Evolutionary conservation across 1,140 invertebrate genomes (phyloP).

Genomic region (Apis florea): DNA sequence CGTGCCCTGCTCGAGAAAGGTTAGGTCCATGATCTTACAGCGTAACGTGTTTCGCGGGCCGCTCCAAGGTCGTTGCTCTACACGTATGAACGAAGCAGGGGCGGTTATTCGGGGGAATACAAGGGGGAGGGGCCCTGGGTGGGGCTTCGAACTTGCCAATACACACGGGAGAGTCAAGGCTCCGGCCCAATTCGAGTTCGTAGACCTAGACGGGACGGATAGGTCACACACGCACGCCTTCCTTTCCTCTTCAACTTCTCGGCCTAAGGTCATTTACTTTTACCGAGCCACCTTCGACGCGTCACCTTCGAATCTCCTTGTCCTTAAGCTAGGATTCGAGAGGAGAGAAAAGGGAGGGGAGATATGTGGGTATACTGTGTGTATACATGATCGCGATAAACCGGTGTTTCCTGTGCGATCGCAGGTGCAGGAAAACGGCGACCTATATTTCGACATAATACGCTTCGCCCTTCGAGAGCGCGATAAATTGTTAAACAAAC

Average conservation of each 20-base stretch:
- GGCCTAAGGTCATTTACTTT: slow-evolving; percentile 79
- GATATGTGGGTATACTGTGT: neutral
- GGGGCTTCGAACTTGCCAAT: slow-evolving; percentile 25
- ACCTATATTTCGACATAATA: slow-evolving; percentile 28
- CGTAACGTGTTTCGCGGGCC: neutral
- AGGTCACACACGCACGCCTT: slow-evolving; percentile 61
- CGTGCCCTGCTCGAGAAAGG: slow-evolving; percentile 34
- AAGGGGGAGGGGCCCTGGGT: slow-evolving; percentile 2
- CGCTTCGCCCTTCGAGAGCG: neutral
- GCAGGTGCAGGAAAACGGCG: slow-evolving; percentile 15
- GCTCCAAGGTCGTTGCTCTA: slow-evolving; percentile 48
- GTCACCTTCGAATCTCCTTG: slow-evolving; percentile 23
- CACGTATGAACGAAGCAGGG: slow-evolving; percentile 35
- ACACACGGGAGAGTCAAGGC: slow-evolving; percentile 71
- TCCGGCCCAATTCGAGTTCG: slow-evolving; percentile 75
- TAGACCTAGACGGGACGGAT: slow-evolving; percentile 70
- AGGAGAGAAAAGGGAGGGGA: neutral
- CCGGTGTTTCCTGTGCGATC: neutral
- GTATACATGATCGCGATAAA: neutral
- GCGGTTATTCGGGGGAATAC: slow-evolving; percentile 44
- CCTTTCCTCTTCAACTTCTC: slow-evolving; percentile 34
- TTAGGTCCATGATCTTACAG: slow-evolving; percentile 20
- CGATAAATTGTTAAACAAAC: neutral
- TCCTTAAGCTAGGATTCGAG: slow-evolving; percentile 1
- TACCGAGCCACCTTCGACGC: slow-evolving; percentile 67